Conservation (phyloP, 2,888 invertebrate species). For the Trachelus troglodyta region DNA sequence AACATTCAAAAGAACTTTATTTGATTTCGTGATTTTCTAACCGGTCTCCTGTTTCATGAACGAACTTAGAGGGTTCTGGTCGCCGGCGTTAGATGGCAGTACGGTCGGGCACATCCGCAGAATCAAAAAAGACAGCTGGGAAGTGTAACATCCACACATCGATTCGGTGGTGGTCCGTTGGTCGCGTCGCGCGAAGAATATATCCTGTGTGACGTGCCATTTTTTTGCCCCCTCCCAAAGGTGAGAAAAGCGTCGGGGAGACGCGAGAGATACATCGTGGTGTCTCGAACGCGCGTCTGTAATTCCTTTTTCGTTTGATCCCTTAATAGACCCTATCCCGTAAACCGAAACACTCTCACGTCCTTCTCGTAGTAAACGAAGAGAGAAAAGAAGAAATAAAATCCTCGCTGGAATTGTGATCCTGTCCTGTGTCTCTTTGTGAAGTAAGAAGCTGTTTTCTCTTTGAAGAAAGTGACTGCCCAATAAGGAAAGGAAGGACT, state of each 20-base stretch:
- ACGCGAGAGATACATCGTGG: constrained; percentile 13
- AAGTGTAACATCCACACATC: constrained; percentile 61
- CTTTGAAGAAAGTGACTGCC: not conserved
- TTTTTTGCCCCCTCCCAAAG: constrained; percentile 14
- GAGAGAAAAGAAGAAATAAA: not conserved
- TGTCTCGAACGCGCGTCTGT: constrained; percentile 1
- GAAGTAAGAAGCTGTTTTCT: not conserved
- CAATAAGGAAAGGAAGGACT: not conserved
- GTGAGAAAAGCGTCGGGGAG: constrained; percentile 7
- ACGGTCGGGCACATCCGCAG: constrained; percentile 51
- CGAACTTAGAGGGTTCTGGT: not conserved
- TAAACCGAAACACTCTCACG: not conserved
- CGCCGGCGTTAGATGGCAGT: constrained; percentile 40
- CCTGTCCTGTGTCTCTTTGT: not conserved
- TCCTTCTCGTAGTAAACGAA: not conserved
- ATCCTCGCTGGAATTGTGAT: not conserved
- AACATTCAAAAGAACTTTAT: not conserved
- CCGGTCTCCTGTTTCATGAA: not conserved
- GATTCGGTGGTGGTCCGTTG: constrained; percentile 50
- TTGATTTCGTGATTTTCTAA: not conserved
- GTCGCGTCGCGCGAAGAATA: constrained; percentile 5
- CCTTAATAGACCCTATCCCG: constrained; percentile 1
- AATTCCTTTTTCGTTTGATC: not conserved
- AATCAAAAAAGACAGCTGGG: constrained; percentile 63
- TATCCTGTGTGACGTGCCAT: constrained; percentile 14